phyloP scores from a whole-genome alignment of 2,797 vertebrate genomes.

The Enteromius afrohamiltoni region DNA sequence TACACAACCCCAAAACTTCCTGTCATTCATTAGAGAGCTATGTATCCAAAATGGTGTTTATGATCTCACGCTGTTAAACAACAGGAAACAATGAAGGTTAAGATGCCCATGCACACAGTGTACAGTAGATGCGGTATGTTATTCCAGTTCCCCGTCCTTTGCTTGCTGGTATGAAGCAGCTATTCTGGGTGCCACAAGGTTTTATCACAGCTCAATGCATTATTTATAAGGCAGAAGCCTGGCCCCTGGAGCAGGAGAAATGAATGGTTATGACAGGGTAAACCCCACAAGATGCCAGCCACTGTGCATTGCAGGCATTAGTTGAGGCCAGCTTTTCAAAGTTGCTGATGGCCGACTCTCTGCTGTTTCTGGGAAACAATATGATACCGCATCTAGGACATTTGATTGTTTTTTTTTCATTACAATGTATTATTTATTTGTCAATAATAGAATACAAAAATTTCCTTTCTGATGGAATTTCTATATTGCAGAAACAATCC shows the following conservation, averaged over 20 bases:
- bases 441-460: slow-evolving; percentile 13
- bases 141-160: slow-evolving; percentile 40
- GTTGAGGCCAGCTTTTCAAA: slow-evolving; percentile 38
- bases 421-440: slow-evolving; percentile 15
- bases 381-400: not conserved
- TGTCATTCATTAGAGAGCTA: not conserved
- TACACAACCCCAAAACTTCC: not conserved
- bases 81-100: slow-evolving; percentile 22
- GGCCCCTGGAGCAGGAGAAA: slow-evolving; percentile 49
- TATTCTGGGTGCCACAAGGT: slow-evolving; percentile 49
- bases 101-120: slow-evolving; percentile 19
- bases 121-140: slow-evolving; percentile 1
- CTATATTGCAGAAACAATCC: not conserved
- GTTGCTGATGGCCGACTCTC: slow-evolving; percentile 20
- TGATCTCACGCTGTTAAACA: slow-evolving; percentile 27
- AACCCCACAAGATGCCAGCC: slow-evolving; percentile 47
- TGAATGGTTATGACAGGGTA: slow-evolving; percentile 58
- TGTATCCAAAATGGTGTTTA: not conserved
- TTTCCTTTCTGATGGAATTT: not conserved
- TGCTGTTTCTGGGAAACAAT: slow-evolving; percentile 23
- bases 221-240: slow-evolving; percentile 56
- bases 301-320: slow-evolving; percentile 42
- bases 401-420: not conserved
- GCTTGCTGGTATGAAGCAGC: slow-evolving; percentile 38
- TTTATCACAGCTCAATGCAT: slow-evolving; percentile 58